Percentiles rank a stretch among this genome's conserved stretches.
Conservation (phyloP, 2,113 vertebrate genomes). For the Struthidea cinerea region DNA sequence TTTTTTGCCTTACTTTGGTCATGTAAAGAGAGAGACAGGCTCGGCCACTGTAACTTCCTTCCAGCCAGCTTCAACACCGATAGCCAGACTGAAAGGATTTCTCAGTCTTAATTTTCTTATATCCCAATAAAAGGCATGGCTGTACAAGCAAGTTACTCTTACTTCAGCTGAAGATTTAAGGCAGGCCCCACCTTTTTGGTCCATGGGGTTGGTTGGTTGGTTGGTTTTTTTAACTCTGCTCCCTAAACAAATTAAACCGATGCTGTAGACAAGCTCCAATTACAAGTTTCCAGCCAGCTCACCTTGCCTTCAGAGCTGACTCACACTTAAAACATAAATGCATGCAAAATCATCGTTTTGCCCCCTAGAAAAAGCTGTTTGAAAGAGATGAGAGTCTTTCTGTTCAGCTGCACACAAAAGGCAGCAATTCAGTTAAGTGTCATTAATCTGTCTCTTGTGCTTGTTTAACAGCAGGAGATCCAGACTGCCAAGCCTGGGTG, state of each 20-base stretch:
- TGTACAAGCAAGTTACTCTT: neutral
- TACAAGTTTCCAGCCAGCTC: neutral
- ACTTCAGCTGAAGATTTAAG: neutral
- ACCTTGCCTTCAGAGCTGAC: neutral
- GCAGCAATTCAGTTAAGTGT: neutral
- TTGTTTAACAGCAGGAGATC: neutral
- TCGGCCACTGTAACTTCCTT: neutral
- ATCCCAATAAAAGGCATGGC: neutral
- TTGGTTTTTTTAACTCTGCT: neutral
- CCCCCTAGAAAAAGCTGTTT: neutral
- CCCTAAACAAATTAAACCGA: neutral
- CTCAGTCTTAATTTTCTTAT: neutral
- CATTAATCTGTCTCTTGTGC: neutral
- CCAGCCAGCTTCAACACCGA: neutral
- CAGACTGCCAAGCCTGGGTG: neutral
- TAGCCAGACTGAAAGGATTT: neutral
- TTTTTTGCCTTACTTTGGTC: neutral
- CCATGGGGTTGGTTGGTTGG: fast-evolving
- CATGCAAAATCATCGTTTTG: neutral
- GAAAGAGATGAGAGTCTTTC: neutral
- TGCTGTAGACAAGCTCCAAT: neutral
- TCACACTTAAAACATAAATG: neutral
- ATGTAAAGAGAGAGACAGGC: neutral
- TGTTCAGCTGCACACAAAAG: neutral
- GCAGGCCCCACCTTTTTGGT: neutral